Evolutionary conservation across 2,888 invertebrate species (phyloP).

Genomic region (Liopterus haemorrhoidalis): DNA sequence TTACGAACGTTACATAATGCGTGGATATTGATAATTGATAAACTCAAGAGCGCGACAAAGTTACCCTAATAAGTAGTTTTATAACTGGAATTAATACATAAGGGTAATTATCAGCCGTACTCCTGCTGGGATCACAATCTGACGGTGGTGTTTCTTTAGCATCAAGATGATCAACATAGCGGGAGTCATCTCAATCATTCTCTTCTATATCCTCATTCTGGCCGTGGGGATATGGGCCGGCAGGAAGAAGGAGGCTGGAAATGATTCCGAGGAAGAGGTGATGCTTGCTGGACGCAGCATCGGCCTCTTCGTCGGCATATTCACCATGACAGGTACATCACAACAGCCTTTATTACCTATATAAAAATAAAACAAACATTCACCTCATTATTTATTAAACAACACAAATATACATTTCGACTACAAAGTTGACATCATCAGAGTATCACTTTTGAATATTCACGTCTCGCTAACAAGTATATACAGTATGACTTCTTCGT

Average conservation of each 20-base stretch:
- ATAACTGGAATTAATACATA: too few relatives aligned
- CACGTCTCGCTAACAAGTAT: too few relatives aligned
- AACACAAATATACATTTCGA: background rate
- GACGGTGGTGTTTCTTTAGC: slow-evolving; percentile 19
- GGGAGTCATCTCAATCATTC: slow-evolving; percentile 87
- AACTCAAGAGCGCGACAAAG: background rate
- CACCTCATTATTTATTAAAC: background rate
- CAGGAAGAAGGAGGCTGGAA: slow-evolving; percentile 81
- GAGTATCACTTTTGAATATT: too few relatives aligned
- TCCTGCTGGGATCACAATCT: background rate
- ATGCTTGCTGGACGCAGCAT: slow-evolving; percentile 98
- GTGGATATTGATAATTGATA: background rate
- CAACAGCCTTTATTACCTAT: slow-evolving; percentile 6
- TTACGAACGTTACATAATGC: background rate
- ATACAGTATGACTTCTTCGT: too few relatives aligned
- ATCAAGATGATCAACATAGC: slow-evolving; percentile 81
- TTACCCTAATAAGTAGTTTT: too few relatives aligned
- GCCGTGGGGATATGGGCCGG: slow-evolving; percentile 97
- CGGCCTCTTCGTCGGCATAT: slow-evolving; percentile 93
- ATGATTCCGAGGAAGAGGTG: slow-evolving; percentile 93
- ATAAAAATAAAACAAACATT: background rate
- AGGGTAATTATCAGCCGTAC: background rate
- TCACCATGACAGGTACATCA: slow-evolving; percentile 92
- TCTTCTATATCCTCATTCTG: slow-evolving; percentile 94
- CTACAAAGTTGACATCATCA: too few relatives aligned